Evolutionary conservation across 92 coral and sea anemone species (phyloP).

Genomic region (Montipora capitata): DNA sequence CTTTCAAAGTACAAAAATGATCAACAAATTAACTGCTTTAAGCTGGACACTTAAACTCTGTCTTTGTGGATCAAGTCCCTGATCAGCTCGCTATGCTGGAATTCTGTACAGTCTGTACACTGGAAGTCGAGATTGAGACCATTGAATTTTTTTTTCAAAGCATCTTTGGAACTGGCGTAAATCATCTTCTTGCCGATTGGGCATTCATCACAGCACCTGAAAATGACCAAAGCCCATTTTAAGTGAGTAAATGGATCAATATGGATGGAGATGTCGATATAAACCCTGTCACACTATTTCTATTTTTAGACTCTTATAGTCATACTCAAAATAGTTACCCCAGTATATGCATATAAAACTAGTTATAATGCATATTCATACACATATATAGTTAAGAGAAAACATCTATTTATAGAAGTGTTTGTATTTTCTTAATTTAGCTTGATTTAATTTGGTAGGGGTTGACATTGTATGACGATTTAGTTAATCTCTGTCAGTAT

Average conservation of each 20-base stretch:
- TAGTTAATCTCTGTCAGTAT: no score
- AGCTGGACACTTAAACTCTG: conserved; percentile 14
- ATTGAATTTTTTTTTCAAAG: conserved; percentile 61
- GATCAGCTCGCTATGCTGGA: conserved; percentile 46
- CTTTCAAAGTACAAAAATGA: background rate
- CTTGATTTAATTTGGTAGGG: no score
- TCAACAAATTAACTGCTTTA: background rate
- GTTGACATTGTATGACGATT: no score
- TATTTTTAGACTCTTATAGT: no score
- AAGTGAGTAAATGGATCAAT: background rate
- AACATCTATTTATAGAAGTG: no score
- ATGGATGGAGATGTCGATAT: no score
- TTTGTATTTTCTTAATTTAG: no score
- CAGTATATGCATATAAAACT: no score
- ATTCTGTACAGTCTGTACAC: conserved; percentile 35
- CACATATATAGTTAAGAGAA: no score
- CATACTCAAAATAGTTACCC: no score
- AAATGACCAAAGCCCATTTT: background rate
- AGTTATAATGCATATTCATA: no score
- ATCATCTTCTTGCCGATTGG: conserved; percentile 66
- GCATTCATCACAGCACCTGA: conserved; percentile 64
- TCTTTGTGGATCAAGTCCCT: conserved; percentile 49
- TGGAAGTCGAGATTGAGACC: conserved; percentile 56
- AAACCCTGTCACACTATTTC: no score
- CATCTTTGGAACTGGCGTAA: conserved; percentile 69